Evolutionary conservation across 2,113 vertebrate species (phyloP).

Genomic region (Opisthocomus hoazin): DNA sequence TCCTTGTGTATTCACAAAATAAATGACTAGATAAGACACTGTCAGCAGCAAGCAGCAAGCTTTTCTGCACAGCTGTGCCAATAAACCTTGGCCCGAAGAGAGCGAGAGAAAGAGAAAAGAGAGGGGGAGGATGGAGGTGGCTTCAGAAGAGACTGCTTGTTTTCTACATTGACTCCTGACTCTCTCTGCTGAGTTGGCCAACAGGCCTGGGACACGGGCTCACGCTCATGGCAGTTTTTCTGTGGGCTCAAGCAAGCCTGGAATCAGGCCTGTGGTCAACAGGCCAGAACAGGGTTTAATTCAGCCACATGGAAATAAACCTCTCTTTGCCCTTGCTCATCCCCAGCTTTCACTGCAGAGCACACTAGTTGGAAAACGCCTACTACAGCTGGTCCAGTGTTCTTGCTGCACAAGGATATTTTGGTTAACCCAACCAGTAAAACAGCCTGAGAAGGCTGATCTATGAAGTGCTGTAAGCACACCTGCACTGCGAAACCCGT

Average conservation of each 20-base stretch:
- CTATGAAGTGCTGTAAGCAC: neutral
- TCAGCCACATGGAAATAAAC: neutral
- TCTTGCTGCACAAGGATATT: fast-evolving
- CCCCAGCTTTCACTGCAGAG: neutral
- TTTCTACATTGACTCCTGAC: neutral
- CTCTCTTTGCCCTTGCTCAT: neutral
- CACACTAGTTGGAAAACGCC: neutral
- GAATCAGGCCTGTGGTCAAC: neutral
- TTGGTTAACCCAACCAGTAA: neutral
- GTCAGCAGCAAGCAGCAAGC: neutral
- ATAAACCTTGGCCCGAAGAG: neutral
- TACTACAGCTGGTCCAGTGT: fast-evolving
- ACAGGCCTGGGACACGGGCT: neutral
- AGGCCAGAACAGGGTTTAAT: neutral
- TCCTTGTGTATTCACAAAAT: neutral
- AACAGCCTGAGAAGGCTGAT: neutral
- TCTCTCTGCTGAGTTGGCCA: neutral
- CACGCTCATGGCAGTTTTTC: fast-evolving
- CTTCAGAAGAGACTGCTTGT: neutral
- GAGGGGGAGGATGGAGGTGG: neutral
- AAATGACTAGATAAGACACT: neutral
- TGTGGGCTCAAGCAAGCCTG: neutral
- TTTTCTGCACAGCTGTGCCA: neutral
- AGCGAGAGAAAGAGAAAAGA: neutral
- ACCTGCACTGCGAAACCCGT: neutral